Evolutionary conservation across 2,113 vertebrate genomes (phyloP).

Genomic region (Gila orcuttii): DNA sequence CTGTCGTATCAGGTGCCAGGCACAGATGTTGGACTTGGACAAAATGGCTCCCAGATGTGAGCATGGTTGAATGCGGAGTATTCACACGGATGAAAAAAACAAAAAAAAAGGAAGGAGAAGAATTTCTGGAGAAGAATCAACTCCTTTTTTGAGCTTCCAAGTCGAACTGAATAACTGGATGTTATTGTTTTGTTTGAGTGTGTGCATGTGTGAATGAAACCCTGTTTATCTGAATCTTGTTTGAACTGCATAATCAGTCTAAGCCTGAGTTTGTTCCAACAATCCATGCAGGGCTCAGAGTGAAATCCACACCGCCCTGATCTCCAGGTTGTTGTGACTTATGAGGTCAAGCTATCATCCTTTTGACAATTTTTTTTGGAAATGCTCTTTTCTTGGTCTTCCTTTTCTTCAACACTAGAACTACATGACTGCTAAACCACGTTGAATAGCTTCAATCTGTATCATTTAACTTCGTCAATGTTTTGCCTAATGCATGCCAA

Average conservation of each 20-base stretch:
- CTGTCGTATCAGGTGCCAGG: slow-evolving; percentile 45
- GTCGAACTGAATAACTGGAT: not conserved
- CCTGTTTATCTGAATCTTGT: slow-evolving; percentile 21
- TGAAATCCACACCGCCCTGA: slow-evolving; percentile 7
- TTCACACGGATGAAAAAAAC: slow-evolving; percentile 31
- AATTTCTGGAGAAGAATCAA: not conserved
- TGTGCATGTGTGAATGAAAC: slow-evolving; percentile 23
- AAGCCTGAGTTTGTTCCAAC: not conserved
- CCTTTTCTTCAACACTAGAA: not conserved
- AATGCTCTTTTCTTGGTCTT: not conserved
- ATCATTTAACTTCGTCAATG: not conserved
- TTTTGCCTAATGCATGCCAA: not conserved
- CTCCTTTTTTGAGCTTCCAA: slow-evolving; percentile 31
- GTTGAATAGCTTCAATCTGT: slow-evolving; percentile 1
- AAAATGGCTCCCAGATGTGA: slow-evolving; percentile 55
- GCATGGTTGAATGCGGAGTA: slow-evolving; percentile 21
- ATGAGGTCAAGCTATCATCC: not conserved
- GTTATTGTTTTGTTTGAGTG: slow-evolving; percentile 33
- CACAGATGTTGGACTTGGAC: slow-evolving; percentile 44
- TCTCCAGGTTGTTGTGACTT: not conserved
- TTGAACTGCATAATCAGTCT: slow-evolving; percentile 10
- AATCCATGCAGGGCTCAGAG: not conserved
- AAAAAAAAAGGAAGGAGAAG: slow-evolving; percentile 13
- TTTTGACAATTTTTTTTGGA: not conserved
- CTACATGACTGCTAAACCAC: not conserved